Evolutionary conservation across 2,113 vertebrate genomes (phyloP).

Genomic region (Eleginops maclovinus): DNA sequence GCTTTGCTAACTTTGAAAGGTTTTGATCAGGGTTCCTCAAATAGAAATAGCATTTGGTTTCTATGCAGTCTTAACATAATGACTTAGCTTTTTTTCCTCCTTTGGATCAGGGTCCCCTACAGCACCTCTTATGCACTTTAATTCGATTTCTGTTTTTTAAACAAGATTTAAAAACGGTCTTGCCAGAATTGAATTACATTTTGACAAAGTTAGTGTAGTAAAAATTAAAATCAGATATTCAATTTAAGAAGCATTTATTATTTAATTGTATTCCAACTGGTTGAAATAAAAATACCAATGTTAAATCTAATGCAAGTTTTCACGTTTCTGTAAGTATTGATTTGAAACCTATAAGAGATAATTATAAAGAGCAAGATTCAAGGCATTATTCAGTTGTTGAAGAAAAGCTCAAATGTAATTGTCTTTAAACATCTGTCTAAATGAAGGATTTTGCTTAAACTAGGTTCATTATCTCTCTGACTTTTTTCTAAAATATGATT

Average conservation of each 20-base stretch:
- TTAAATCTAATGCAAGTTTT: background rate
- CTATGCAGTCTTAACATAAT: constrained; percentile 5
- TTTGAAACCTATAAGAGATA: constrained; percentile 12
- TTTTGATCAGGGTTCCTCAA: constrained; percentile 26
- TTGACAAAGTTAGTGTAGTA: background rate
- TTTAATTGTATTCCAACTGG: constrained; percentile 8
- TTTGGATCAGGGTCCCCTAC: background rate
- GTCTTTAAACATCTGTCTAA: no score
- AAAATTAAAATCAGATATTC: background rate
- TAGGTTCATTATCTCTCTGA: background rate
- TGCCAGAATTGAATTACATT: background rate
- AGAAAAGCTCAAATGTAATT: no score
- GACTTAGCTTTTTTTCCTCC: background rate
- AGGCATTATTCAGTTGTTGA: no score
- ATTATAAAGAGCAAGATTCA: background rate
- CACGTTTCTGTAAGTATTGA: constrained; percentile 6
- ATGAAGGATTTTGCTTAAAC: background rate
- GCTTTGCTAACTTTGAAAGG: constrained; percentile 47
- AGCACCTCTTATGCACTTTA: background rate
- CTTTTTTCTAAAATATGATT: background rate
- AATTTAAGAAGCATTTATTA: background rate
- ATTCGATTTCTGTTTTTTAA: background rate
- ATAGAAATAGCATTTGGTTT: constrained; percentile 28
- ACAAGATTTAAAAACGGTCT: background rate
- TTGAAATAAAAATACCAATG: constrained; percentile 19